Evolutionary conservation across 2,113 vertebrate genomes (phyloP), one percentile per base, ranked within the genome.

Genomic region (Varanus komodoensis): DNA sequence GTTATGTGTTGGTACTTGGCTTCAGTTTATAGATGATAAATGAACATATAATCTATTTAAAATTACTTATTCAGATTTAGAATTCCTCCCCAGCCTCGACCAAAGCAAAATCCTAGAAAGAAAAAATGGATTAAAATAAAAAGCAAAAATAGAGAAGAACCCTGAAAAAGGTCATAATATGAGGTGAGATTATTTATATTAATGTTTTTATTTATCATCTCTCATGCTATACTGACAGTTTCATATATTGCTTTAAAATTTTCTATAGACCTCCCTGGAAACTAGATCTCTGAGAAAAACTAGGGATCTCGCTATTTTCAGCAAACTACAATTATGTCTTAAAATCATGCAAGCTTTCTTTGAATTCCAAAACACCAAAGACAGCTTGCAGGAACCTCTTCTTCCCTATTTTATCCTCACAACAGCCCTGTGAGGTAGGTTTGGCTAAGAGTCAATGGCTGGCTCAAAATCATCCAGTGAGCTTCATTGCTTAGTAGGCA

Each of bases 11-110:
- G 87, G 0, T 85, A 92, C 91, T 88, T 82, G 34, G 88, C 73
- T 80, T 87, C 64, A 44, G 21, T 15, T 89, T 91, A 68, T 68
- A 77, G 89, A 73, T 86, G 32, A 83, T 93, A 73, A 82, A 80
- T 88, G 54, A 80, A 82, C 44, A 32, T 69, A 86, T 92, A 93
- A 91, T 91, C 21, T 86, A 50, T 92, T 83, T 87, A 38, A 64
- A 91, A 32, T 6, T 25, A 68, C 80, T 67, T 67, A 52, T 67
- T 68, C 25, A 23, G 8, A 79, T 21, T 52, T 52, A 84, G 38
- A 52, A 86, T 9, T 86, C 68, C 27, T 4, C 8, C 29, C 67
- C 21, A 54, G 7, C 67, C 57, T 81, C 14, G 50, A 9, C 15
- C 4, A n/a, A 71, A 52, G 48, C 27, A n/a, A 50, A 73, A 73